Evolutionary conservation across 2,797 vertebrate species (phyloP), one percentile per base, ranked within the genome.

Genomic region (Centroberyx gerrardi): DNA sequence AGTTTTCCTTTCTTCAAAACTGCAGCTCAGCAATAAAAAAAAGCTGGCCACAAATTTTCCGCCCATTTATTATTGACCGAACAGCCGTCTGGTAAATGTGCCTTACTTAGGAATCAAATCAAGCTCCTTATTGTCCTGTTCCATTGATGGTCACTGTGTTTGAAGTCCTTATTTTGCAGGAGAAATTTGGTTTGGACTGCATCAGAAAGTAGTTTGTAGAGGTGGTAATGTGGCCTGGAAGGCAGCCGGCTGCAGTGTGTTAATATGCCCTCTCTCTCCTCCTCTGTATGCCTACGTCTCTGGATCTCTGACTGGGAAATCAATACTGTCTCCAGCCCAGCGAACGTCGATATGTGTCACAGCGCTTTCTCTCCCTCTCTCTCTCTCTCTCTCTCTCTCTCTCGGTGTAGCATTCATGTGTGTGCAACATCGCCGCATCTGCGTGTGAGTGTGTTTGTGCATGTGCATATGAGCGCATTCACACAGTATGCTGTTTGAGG

Each of bases 291-390:
- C 64, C 68, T 64, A 78, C 68, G 76, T 90, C 76, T 89, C 61
- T 89, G 84, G 71, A 81, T 86, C 81, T 85, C 74, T 87, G 88
- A 87, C 86, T 88, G 74, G 40, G 62, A 82, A 88, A 91, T 94
- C 91, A 83, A 93, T 93, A 84, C 74, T 70, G 86, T 87, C 85
- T 90, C 78, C 85, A 86, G 80, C 83, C 81, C 80, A 74, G 85
- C 81, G 80, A 72, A 81, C 89, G 88, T 93, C 90, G 86, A 93
- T 93, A 90, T 87, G 80, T 93, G 89, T 93, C 91, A 90, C 83
- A 80, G 72, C 59, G 62, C 66, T 59, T 86, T 88, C 88, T 78
- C 70, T 86, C 80, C 76, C 29, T 49, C 29, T 63, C 22, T 31
- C 40, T 49, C 22, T 48, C 27, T 63, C 33, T 33, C 66, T 28